Percentiles rank a stretch among this genome's conserved stretches.
phyloP scores from a whole-genome alignment of 2,888 invertebrate genomes.

The Mactromeris polynyma region DNA sequence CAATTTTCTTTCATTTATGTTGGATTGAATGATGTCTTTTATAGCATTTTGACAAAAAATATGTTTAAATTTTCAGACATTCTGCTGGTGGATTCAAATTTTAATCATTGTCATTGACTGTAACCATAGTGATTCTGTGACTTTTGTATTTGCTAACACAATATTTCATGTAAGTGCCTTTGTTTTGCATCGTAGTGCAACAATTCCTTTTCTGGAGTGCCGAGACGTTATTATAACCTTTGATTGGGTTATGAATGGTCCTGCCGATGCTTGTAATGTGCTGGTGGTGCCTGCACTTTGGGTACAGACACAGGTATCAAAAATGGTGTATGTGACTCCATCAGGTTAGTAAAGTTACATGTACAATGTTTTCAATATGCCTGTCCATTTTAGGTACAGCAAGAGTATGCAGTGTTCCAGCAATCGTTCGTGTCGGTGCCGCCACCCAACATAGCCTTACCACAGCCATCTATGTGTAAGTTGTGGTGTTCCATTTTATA shows the following conservation, averaged over 20 bases:
- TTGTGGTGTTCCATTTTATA: constrained; percentile 24
- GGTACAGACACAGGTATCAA: not conserved
- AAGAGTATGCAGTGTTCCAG: constrained; percentile 86
- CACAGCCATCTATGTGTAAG: constrained; percentile 60
- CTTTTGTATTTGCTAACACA: not conserved
- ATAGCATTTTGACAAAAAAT: not conserved
- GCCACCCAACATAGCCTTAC: constrained; percentile 70
- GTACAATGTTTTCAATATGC: not conserved
- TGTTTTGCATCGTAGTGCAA: not conserved
- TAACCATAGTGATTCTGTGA: not conserved
- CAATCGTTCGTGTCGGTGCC: constrained; percentile 85
- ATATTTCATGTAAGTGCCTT: not conserved
- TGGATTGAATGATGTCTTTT: not conserved
- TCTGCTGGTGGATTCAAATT: not conserved
- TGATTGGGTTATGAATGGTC: not conserved
- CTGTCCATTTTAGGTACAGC: constrained; percentile 85
- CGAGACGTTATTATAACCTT: not conserved
- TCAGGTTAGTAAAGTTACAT: constrained; percentile 23
- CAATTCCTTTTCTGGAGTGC: not conserved
- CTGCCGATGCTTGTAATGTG: not conserved
- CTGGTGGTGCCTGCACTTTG: not conserved
- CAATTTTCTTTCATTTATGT: not conserved
- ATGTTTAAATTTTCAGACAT: not conserved
- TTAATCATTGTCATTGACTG: not conserved
- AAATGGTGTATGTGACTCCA: not conserved